Base-by-base conservation (phyloP, 2,113 vertebrate species). In the Sylvietta virens region DNA sequence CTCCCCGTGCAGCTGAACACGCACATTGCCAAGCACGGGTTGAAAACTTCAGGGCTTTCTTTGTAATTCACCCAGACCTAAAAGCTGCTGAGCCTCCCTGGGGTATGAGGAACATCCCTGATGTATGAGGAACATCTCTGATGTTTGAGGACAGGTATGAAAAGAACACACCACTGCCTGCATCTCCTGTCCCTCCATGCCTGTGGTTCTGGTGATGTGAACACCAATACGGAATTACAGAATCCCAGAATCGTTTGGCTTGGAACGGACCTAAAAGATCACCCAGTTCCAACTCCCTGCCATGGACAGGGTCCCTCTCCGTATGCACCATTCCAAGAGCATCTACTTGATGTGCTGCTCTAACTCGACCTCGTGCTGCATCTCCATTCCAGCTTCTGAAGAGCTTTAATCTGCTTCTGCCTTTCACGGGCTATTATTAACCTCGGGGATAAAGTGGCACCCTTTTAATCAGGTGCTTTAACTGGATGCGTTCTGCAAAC, bases 401-500 rank as follows among this genome's bases (percentile, higher is more conserved):
- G 35, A 69, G 91, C 74, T 79, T 62, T 97, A 95, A 97, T 94
- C 96, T 84, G 92, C 92, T 96, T 86, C 90, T 80, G 93, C 78
- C 72, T 95, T 80, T 80, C 11, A 48, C 20, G 2, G 42, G 90
- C 88, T 97, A 96, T 97, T 96, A 86, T 97, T 97, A 97, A 95
- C 92, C 94, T 18, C 50, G 3, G 89, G 93, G 95, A 92, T 95
- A 92, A 97, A 91, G 74, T 11, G 4, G 64, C 71, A 73, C 50
- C 37, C 56, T 88, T 74, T 85, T 93, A 95, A 96, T 90, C 90
- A 58, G 86, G 67, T 70, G 62, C 88, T 86, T 83, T 85, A 86
- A 92, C 33, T 8, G 70, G 86, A 37, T 13, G 58, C 3, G 7
- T 45, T 71, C 54, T 44, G 72, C 30, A 48, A 70, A 39, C 82